Evolutionary conservation across 2,888 invertebrate genomes (phyloP), one percentile per base, ranked within the genome.

Genomic region (Synergus japonicus): DNA sequence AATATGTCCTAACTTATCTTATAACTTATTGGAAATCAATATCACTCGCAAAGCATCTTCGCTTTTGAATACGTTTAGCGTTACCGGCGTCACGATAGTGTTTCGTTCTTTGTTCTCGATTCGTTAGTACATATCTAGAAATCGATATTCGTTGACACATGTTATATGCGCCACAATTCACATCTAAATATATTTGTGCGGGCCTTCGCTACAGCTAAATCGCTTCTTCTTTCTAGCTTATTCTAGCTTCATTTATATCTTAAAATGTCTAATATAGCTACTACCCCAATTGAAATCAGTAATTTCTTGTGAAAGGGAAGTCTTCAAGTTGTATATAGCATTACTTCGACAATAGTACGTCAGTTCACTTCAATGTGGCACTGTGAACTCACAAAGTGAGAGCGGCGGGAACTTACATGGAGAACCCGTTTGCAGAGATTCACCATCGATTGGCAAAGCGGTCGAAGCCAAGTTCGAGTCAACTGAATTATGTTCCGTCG

Each of bases 401-500:
- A 60, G 10, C 12, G 18, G 22, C 18, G 22, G 4, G 12, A 60
- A n/a, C 15, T 15, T 29, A 2, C n/a, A 54, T 37, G 54, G 29
- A 29, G 76, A 79, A 78, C 67, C 77, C 46, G 76, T 84, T 82
- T 83, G 83, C 83, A 80, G 85, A 83, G 85, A 86, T 87, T 86
- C 85, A 83, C 77, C 82, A 78, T 88, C 87, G 87, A 88, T 88
- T 85, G 84, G 83, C 73, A 73, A 81, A 81, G 78, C 83, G 78
- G 44, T 79, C 65, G 80, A 84, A 87, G 88, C 85, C 87, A 88
- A 88, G 84, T 88, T 86, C 84, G 86, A 86, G 86, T 88, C 86
- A 87, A 88, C 87, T 86, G 86, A 89, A 88, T 88, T 87, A 88
- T 87, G 86, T 84, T 83, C 85, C 83, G 86, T 88, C 87, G 84